Evolutionary conservation across 2,888 invertebrate genomes (phyloP), one percentile per base, ranked within the genome.

Genomic region (Synanthedon tipuliformis): DNA sequence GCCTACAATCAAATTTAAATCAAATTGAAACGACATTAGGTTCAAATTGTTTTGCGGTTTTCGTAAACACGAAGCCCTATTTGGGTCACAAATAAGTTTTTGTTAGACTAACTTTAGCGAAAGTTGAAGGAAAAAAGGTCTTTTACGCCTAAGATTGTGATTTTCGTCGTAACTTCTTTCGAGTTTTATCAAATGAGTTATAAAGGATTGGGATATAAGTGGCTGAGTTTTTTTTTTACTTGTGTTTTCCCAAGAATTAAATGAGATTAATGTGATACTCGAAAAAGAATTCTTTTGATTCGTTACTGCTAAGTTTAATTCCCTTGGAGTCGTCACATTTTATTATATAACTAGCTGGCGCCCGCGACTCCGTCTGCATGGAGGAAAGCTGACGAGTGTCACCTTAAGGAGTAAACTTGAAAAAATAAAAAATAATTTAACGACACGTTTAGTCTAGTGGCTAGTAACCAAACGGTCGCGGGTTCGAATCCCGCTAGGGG

Each of bases 131-230:
- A 12, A 45, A 13, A 45, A 45, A 57, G 57, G 58, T 58, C 54
- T 57, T 40, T 45, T 51, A 51, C 54, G 54, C 55, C 51, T 41
- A 55, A 58, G 59, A 61, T 60, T 58, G 58, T 55, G 62, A 61
- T 63, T 61, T 59, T 61, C 51, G 54, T 52, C 59, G 45, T 48
- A 58, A 53, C 52, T 52, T 51, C 13, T 13, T 7, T 23, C 13
- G 27, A 41, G 40, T 27, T 65, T 67, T 71, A 67, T 68, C 70
- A 68, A 68, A 73, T 71, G 69, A 72, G 63, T 71, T 67, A 68
- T 45, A 45, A 45, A 45, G 45, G 45, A 45, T 45, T n/a, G 45
- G 13, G 41, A 13, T n/a, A 13, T 45, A 15, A n/a, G 45, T 45
- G 13, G 15, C 45, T n/a, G 13, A n/a, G 15, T 12, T 45, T 45